These are phyloP conservation scores for Sylvicola cinctus DNA, from an alignment of 2,888 invertebrate genomes.

Conservation along the genomic window DNA sequence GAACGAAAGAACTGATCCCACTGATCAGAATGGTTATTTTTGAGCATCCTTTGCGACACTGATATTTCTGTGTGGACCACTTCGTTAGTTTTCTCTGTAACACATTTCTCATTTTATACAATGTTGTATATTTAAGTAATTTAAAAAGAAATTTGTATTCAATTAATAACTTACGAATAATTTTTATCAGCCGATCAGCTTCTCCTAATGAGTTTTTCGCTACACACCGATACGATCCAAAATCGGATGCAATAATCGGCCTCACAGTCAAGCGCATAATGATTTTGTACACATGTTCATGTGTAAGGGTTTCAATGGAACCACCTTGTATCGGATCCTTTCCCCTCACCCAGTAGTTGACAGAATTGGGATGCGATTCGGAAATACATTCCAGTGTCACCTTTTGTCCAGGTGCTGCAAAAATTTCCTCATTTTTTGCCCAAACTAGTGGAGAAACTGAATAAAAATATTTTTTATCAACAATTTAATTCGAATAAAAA, in stretches of 20 bases:
- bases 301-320: slow-evolving; percentile 27
- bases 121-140: not conserved
- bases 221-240: slow-evolving; percentile 60
- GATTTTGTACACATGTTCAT: slow-evolving; percentile 56
- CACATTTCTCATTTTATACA: too few species aligned
- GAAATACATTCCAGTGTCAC: slow-evolving; percentile 49
- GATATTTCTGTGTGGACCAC: too few species aligned
- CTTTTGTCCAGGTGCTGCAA: slow-evolving; percentile 40
- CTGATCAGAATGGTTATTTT: too few species aligned
- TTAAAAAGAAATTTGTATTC: not conserved
- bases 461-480: slow-evolving; percentile 7
- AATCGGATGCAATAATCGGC: slow-evolving; percentile 41
- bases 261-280: slow-evolving; percentile 50
- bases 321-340: slow-evolving; percentile 25
- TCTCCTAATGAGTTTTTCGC: slow-evolving; percentile 64
- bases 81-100: too few species aligned
- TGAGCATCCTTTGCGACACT: too few species aligned
- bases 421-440: slow-evolving; percentile 51
- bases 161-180: not conserved
- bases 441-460: slow-evolving; percentile 53
- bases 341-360: slow-evolving; percentile 46
- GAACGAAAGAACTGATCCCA: too few species aligned
- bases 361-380: slow-evolving; percentile 50
- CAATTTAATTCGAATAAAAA: too few species aligned
- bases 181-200: slow-evolving; percentile 11